phyloP scores from a whole-genome alignment of 2,888 invertebrate genomes.

The Lasioglossum figueresi region DNA sequence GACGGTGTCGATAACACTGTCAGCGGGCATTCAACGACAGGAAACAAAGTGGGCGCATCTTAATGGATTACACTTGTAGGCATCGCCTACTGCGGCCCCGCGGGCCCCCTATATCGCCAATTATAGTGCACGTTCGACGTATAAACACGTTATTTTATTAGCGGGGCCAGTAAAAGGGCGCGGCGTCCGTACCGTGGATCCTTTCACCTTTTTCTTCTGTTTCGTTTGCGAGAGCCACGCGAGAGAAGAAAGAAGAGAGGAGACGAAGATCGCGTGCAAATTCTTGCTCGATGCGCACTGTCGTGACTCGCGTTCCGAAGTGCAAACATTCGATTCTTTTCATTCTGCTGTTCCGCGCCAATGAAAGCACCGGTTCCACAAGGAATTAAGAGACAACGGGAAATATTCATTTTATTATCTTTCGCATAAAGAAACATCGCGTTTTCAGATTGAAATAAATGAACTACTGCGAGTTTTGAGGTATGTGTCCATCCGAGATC shows the following conservation, averaged over 20 bases:
- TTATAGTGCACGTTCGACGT: slow-evolving; percentile 74
- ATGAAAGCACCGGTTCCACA: not conserved
- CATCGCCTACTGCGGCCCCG: slow-evolving; percentile 72
- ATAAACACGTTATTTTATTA: slow-evolving; percentile 76
- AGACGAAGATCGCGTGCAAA: slow-evolving; percentile 6
- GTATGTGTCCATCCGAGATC: no score
- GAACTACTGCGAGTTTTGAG: no score
- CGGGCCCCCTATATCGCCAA: slow-evolving; percentile 72
- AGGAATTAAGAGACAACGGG: not conserved
- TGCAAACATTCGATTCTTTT: not conserved
- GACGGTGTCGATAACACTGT: slow-evolving; percentile 41
- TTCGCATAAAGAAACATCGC: not conserved
- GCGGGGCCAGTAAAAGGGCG: slow-evolving; percentile 36
- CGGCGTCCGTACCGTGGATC: slow-evolving; percentile 30
- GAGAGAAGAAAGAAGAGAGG: not conserved
- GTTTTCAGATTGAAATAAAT: not conserved
- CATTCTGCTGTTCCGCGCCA: not conserved
- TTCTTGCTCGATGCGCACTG: not conserved
- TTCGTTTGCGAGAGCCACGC: not conserved
- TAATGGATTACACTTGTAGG: slow-evolving; percentile 80
- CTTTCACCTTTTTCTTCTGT: slow-evolving; percentile 44
- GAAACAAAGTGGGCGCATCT: slow-evolving; percentile 77
- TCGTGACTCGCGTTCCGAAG: not conserved
- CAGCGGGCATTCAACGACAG: slow-evolving; percentile 48
- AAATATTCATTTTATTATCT: not conserved